Evolutionary conservation across 2,888 invertebrate genomes (phyloP), one percentile per base, ranked within the genome.

Genomic region (Euproctis similis): DNA sequence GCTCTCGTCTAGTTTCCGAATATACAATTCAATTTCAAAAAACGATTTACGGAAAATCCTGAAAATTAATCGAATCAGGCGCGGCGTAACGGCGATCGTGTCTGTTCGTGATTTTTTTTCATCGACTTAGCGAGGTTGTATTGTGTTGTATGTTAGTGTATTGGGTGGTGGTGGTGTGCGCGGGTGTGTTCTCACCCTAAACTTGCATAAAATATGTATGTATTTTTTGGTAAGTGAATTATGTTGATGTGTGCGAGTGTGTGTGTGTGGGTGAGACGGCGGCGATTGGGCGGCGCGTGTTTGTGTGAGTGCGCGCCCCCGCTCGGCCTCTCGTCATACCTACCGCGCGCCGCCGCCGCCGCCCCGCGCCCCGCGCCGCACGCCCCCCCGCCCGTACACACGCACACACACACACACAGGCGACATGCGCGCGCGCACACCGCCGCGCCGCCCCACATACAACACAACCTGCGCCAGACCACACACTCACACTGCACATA

Each of bases 291-390:
- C 60, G 63, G 48, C 50, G 60, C 54, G 61, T 53, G 57, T 36
- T 35, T 52, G 65, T 63, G 68, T 62, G 71, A 42, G 69, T 54
- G 65, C 45, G 64, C 69, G 68, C 70, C 64, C 70, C 71, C 68
- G 67, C 68, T 63, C 71, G 67, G 70, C 72, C 69, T 67, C 72
- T 63, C 65, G 53, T 58, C 56, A 53, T 56, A 60, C 67, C 64
- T 63, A 62, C 67, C 67, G 65, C 63, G 56, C 7, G 5, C 18
- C 2, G 5, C 1, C 53, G 42, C 52, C 39, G 49, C 42, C 50
- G 46, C 55, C 45, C 49, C 39, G 42, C 45, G 4, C 14, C 14
- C 14, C n/a, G 14, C 14, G 3, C 14, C 6, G 3, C 6, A 14
- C 14, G 6, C n/a, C n/a, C n/a, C n/a, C n/a, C n/a, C n/a, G 39